These are phyloP conservation scores for Notoglanidium macrostoma DNA, from an alignment of 2,797 vertebrate genomes.

Conservation along the genomic window DNA sequence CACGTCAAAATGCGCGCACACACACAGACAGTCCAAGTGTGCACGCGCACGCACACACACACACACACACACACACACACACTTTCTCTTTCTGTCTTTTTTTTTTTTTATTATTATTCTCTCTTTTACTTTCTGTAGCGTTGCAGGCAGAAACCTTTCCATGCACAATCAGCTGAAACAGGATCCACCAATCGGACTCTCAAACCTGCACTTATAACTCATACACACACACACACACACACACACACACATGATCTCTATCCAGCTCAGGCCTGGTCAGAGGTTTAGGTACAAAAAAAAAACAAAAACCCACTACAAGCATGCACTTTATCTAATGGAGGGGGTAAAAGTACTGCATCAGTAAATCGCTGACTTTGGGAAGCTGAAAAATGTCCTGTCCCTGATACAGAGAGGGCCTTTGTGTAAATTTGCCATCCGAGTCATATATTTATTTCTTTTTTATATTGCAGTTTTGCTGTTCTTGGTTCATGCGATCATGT, in stretches of 20 bases:
- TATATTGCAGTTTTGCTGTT: conserved; percentile 29
- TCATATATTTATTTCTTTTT: conserved; percentile 22
- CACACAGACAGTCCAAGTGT: conserved; percentile 48
- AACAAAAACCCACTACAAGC: conserved; percentile 56
- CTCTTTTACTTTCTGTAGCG: background rate
- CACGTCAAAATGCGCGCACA: conserved; percentile 53
- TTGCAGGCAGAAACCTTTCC: conserved; percentile 46
- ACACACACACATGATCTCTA: conserved; percentile 65
- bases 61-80: conserved; percentile 43
- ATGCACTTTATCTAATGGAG: conserved; percentile 58
- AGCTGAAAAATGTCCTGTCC: conserved; percentile 44
- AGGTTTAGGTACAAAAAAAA: conserved; percentile 56
- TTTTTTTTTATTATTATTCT: background rate
- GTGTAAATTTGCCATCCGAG: conserved; percentile 24
- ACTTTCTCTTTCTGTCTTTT: background rate
- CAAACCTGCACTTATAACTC: conserved; percentile 69
- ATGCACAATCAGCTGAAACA: conserved; percentile 81
- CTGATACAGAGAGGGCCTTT: conserved; percentile 20
- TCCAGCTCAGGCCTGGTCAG: conserved; percentile 67
- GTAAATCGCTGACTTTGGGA: conserved; percentile 49
- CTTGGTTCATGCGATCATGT: conserved; percentile 24
- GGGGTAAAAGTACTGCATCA: conserved; percentile 38
- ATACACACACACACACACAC: background rate
- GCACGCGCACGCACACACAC: conserved; percentile 50
- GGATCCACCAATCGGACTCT: conserved; percentile 71